A percentile compares a stretch with the other conserved stretches of the same genome.
These are phyloP conservation scores for Brachionus rubens DNA, from an alignment of 1,140 invertebrate species.

Conservation along the genomic window DNA sequence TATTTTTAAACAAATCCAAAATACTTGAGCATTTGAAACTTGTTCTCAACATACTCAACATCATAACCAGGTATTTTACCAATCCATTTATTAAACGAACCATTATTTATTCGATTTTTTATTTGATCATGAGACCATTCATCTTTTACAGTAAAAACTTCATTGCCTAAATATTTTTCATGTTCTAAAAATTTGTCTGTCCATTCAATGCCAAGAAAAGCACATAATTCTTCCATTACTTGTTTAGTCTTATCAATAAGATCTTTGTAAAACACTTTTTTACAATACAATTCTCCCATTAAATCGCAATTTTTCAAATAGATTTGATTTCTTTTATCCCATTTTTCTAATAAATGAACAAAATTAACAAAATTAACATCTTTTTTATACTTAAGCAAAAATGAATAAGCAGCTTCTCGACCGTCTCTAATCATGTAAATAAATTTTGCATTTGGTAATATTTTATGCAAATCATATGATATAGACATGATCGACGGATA, in stretches of 20 bases:
- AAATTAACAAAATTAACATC: slow-evolving; percentile 69
- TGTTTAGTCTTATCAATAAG: slow-evolving; percentile 84
- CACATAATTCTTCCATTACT: slow-evolving; percentile 82
- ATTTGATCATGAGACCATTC: slow-evolving; percentile 97
- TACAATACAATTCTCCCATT: slow-evolving; percentile 76
- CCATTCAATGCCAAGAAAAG: slow-evolving; percentile 89
- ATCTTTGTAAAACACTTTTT: slow-evolving; percentile 92
- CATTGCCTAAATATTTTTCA: slow-evolving; percentile 92
- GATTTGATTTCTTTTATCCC: background rate
- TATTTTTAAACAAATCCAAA: too few relatives aligned
- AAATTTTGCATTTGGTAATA: slow-evolving; percentile 80
- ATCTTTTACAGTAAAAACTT: slow-evolving; percentile 78
- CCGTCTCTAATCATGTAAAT: slow-evolving; percentile 97
- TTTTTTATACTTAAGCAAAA: slow-evolving; percentile 84
- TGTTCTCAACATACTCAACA: background rate
- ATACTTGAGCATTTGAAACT: background rate
- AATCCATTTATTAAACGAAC: slow-evolving; percentile 94
- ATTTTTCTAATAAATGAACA: background rate
- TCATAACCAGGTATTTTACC: slow-evolving; percentile 81
- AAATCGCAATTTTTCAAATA: slow-evolving; percentile 55
- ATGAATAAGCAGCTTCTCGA: slow-evolving; percentile 92
- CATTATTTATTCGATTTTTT: slow-evolving; percentile 92
- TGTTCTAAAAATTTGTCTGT: slow-evolving; percentile 92
- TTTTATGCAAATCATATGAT: slow-evolving; percentile 68
- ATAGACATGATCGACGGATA: slow-evolving; percentile 97